phyloP scores from a whole-genome alignment of 2,888 invertebrate genomes.

The Drosophila emarginata region DNA sequence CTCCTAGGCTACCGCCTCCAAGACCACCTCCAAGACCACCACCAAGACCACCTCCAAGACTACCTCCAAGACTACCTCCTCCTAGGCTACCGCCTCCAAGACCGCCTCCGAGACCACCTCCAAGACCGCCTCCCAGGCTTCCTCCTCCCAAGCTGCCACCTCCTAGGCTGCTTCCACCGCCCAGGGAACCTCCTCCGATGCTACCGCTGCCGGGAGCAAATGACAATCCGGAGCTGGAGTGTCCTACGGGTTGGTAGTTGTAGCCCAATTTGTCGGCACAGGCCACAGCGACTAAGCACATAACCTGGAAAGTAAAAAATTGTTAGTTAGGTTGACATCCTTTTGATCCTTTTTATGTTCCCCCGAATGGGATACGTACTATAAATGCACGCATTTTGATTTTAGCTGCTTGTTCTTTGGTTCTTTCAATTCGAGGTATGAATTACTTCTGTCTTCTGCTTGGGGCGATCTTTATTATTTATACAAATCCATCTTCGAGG shows the following conservation, averaged over 20 bases:
- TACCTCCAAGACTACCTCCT: conserved; percentile 17
- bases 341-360: conserved; percentile 13
- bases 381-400: conserved; percentile 67
- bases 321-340: neutral
- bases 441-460: conserved; percentile 64
- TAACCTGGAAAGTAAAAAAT: conserved; percentile 36
- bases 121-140: conserved; percentile 34
- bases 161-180: conserved; percentile 9
- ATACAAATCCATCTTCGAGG: conserved; percentile 72
- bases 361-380: conserved; percentile 45
- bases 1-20: conserved; percentile 36
- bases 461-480: conserved; percentile 71
- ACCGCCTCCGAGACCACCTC: conserved; percentile 12
- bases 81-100: conserved; percentile 54
- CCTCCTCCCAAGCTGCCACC: conserved; percentile 41
- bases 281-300: conserved; percentile 73
- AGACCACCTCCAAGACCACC: conserved; percentile 34
- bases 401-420: conserved; percentile 37
- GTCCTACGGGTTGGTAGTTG: conserved; percentile 73
- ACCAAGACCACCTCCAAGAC: conserved; percentile 30
- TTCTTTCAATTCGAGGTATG: conserved; percentile 60
- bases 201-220: conserved; percentile 56
- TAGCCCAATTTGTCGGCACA: conserved; percentile 75
- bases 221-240: conserved; percentile 64
- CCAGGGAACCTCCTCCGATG: conserved; percentile 37